Base-by-base conservation (phyloP, 1,140 invertebrate genomes). In the Drosophila lacertosa region DNA sequence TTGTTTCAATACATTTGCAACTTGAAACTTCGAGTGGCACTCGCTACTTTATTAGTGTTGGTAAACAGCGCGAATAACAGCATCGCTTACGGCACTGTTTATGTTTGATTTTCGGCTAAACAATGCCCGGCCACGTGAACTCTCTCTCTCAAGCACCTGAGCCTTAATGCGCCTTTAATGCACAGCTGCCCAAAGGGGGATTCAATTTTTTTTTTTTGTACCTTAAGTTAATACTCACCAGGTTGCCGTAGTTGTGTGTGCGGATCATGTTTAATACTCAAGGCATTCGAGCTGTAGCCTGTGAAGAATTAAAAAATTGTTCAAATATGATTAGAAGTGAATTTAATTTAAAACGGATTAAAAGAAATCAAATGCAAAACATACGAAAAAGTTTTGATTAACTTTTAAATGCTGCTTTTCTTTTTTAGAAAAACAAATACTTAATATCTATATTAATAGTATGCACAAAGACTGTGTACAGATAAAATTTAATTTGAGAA, bases 241-340 rank as follows among this genome's bases (percentile, higher is more conserved):
- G 96, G 96, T 93, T 97, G 96, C 91, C 96, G 93, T 74, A 97
- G 93, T 93, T 97, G 96, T 79, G 95, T 94, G 92, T 97, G 96
- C 55, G 96, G 94, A 91, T 97, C 96, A 95, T 74, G 95, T 94
- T 92, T 97, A 37, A 93, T 93, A 37, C 94, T 94, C 74, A 96
- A 89, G 40, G 94, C 94, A 92, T 96, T 96, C 86, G 94, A 94
- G 79, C 95, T 94, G 93, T 96, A 96, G 86, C 95, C 95, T 96
- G 92, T 18, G 94, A 94, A 10, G 16, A 77, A 42, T 54, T 51
- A 72, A 82, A 78, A 67, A 44, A 71, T 2, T 24, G 26, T 18
- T 64, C 26, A 2, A 51, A 13, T 15, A 35, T 15, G 39, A 33
- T 50, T 20, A 18, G 15, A 33, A 18, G 2, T 10, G 1, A 6